Percentiles rank a stretch among this genome's conserved stretches.
These are phyloP conservation scores for Venusia cambrica DNA, from an alignment of 2,888 invertebrate species.

Conservation along the genomic window DNA sequence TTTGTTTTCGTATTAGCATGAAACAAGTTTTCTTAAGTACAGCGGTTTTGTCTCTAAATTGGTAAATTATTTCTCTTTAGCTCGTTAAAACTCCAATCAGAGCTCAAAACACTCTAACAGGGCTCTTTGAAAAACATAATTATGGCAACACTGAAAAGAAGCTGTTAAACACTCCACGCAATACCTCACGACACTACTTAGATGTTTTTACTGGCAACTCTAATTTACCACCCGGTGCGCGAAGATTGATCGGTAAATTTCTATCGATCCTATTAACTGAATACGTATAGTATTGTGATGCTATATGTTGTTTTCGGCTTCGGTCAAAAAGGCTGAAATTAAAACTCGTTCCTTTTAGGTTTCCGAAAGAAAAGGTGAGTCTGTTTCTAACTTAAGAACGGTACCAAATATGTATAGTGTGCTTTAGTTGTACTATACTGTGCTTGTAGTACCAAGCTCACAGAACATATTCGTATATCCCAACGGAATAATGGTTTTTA, in stretches of 20 bases:
- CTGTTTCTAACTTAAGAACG: no score
- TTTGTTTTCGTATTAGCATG: no score
- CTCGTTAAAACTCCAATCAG: not conserved
- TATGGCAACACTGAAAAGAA: slow-evolving; percentile 16
- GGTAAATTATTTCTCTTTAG: not conserved
- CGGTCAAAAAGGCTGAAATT: not conserved
- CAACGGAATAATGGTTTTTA: no score
- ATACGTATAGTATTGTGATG: slow-evolving; percentile 2
- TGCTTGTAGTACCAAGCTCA: no score
- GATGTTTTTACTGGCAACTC: slow-evolving; percentile 43
- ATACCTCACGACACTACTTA: slow-evolving; percentile 25
- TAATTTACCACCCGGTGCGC: slow-evolving; percentile 45
- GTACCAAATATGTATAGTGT: no score
- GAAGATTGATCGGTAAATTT: slow-evolving; percentile 35
- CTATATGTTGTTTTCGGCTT: no score
- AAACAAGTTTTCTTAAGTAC: no score
- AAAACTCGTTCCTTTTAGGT: no score
- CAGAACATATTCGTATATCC: no score
- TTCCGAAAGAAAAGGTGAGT: no score
- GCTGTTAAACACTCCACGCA: slow-evolving; percentile 17
- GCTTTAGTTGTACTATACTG: no score
- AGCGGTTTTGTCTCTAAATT: not conserved
- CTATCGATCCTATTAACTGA: slow-evolving; percentile 25
- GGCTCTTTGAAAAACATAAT: slow-evolving; percentile 14
- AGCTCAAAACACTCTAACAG: slow-evolving; percentile 1